Base-by-base conservation (phyloP, 1,140 invertebrate species). In the Copidosoma floridanum region DNA sequence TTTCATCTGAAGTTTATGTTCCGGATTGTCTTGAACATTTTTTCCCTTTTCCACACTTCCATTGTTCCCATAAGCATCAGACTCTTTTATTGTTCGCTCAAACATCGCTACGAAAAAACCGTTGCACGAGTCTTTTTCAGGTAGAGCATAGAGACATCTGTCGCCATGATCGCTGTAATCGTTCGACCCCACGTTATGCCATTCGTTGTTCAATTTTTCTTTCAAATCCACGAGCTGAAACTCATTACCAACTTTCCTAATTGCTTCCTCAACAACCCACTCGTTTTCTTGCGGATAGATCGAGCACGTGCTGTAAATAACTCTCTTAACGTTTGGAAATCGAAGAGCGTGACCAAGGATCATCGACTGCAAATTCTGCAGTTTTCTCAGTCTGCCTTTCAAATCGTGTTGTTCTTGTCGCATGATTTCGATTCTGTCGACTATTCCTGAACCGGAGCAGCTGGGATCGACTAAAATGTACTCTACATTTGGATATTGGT, bases 221-320 rank as follows among this genome's bases (percentile, higher is more conserved):
- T 83, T 85, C 10, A 82, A 76, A 48, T 85, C 79, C 23, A 88
- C 79, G 1, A 91, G 75, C 65, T 83, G 83, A 72, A 87, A 92
- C 41, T 85, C 78, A 2, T 83, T 74, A 64, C 83, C 74, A 2
- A 83, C 74, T 72, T 75, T 81, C 48, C 71, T 79, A 10, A 84
- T 80, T 40, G 84, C 83, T 77, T 84, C 85, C 63, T 89, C 83
- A 5, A 97, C 82, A 1, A 97, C 95, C 66, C 87, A 78, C 81
- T 99, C 97, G 75, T 99, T 98, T 82, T 99, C 97, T 82, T 94
- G 87, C 6, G 86, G 82, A 76, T 90, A 84, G 23, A 95, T 72
- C 0, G 96, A 99, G 75, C 96, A 99, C 0, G 96, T 98, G 16
- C 95, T 98, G 74, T 99, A 99, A 6, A 97, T 89, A 43, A 98